Evolutionary conservation across 2,888 invertebrate genomes (phyloP).

Genomic region (Eurois occulta): DNA sequence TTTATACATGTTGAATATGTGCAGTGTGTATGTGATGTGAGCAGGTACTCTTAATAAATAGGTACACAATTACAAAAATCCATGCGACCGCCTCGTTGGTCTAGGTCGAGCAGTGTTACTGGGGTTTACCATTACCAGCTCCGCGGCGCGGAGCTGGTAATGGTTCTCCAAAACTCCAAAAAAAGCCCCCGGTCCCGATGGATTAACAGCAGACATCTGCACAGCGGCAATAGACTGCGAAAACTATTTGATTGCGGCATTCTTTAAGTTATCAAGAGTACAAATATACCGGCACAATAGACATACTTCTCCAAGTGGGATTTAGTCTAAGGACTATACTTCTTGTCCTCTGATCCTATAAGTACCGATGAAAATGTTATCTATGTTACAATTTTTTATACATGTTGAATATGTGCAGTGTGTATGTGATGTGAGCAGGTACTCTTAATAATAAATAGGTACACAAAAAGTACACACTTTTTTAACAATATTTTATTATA

Average conservation of each 20-base stretch:
- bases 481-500: conserved; percentile 33
- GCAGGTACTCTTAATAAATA: not conserved
- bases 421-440: too few species aligned
- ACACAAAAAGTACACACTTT: not conserved
- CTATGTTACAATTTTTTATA: not conserved
- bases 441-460: not conserved
- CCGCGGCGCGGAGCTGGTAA: too few species aligned
- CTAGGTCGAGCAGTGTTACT: too few species aligned
- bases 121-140: too few species aligned
- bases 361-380: not conserved
- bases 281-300: not conserved
- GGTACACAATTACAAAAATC: too few species aligned
- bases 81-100: too few species aligned
- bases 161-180: too few species aligned
- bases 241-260: too few species aligned
- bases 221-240: too few species aligned
- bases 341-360: not conserved
- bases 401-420: not conserved
- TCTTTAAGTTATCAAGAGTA: not conserved
- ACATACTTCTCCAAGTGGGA: not conserved
- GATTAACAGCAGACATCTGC: too few species aligned
- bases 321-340: not conserved
- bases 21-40: too few species aligned
- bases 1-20: not conserved
- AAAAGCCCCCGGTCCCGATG: too few species aligned